Evolutionary conservation across 2,797 vertebrate species (phyloP), one percentile per base, ranked within the genome.

Genomic region (Gobionotothen gibberifrons): DNA sequence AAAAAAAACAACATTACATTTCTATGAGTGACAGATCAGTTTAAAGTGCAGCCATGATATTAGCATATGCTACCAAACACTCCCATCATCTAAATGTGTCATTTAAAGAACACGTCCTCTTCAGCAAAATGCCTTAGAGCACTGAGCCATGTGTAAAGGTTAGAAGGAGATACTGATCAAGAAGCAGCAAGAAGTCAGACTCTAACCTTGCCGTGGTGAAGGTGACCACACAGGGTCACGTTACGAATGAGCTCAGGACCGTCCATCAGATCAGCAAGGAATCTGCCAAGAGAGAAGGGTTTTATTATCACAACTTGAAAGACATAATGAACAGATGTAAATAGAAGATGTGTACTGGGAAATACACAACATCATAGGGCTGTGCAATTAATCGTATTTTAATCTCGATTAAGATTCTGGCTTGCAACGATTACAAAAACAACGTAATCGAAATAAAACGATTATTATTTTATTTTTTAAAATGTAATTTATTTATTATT

Each of bases 191-290:
- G 21, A 21, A 21, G 36, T 17, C 14, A 12, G 19, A 12, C 9
- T 58, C 91, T 87, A 57, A 99, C 98, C 96, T 99, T 99, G 88
- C 98, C 98, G 0, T 99, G 98, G 78, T 99, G 98, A 47, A 99
- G 96, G 86, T 99, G 98, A 59, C 98, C 98, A 81, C 98, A 99
- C 54, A 99, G 94, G 5, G 98, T 99, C 89, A 99, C 95, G 3
- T 99, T 99, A 68, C 98, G 95, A 86, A 99, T 99, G n/a, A 99
- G 94, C 87, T 99, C 98, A 0, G 98, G 94, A 85, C 97, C 97
- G 82, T 99, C 98, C 98, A 99, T 99, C 81, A 99, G 91, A 93
- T 99, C 98, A 26, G 98, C 98, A 64, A 99, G 94, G 86, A 99
- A 99, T 70, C 98, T 99, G 89, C 4, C 3, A 32, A 39, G 19